phyloP scores from a whole-genome alignment of 2,888 invertebrate species.

The Dione vanillae region DNA sequence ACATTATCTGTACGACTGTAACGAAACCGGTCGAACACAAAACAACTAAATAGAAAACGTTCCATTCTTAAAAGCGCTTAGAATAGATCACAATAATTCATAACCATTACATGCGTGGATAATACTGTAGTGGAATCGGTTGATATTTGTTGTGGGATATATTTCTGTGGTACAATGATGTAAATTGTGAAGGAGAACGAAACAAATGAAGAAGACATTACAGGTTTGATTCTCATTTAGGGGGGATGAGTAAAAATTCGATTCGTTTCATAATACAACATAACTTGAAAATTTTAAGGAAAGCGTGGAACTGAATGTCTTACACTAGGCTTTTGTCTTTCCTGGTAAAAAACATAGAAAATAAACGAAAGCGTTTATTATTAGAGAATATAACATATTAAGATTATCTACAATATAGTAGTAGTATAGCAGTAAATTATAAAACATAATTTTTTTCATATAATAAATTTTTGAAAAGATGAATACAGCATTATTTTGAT shows the following conservation, averaged over 20 bases:
- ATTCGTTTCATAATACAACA: no score
- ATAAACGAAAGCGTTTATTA: no score
- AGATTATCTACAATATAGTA: no score
- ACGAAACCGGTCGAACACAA: constrained; percentile 48
- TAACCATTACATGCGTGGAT: constrained; percentile 71
- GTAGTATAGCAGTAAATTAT: no score
- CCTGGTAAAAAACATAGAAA: no score
- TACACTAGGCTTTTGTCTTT: background rate
- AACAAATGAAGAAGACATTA: no score
- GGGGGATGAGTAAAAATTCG: no score
- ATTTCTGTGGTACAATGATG: background rate
- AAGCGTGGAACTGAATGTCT: background rate
- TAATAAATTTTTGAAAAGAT: no score
- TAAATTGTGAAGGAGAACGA: background rate
- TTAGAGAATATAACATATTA: no score
- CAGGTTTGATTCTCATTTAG: no score
- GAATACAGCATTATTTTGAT: no score
- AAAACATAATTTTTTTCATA: no score
- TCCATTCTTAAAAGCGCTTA: constrained; percentile 72
- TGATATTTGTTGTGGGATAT: constrained; percentile 47
- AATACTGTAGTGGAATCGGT: constrained; percentile 55
- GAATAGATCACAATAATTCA: constrained; percentile 82
- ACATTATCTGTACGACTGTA: constrained; percentile 46
- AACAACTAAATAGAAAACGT: constrained; percentile 51
- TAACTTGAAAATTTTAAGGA: background rate